Base-by-base conservation (phyloP, 2,888 invertebrate species). In the Hermaeophaga mercurialis region DNA sequence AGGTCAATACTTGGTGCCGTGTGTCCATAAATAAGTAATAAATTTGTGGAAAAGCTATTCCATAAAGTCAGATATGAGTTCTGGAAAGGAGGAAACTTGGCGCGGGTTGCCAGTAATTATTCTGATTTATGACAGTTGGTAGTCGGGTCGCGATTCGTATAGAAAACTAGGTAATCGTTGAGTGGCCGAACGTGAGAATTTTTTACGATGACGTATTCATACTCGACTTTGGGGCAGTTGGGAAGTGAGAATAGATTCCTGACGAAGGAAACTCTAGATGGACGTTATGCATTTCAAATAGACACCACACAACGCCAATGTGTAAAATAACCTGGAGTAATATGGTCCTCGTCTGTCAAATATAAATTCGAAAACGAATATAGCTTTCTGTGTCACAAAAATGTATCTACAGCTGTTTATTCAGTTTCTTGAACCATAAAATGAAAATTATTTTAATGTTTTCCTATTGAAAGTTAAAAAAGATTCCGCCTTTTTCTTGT, bases 21-120 rank as follows among this genome's bases (percentile, higher is more conserved):
- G 22, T 53, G 54, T 54, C 34, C 56, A 56, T 56, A 56, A 56
- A 56, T 56, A 56, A 56, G 45, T 45, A 33, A 56, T 56, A 50
- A 56, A 49, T 56, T 45, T 43, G 36, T 28, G 28, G 31, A 56
- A 50, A 28, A 36, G 46, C 48, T 12, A 45, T 56, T 45, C 56
- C 49, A 49, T 56, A 36, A 38, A 44, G 56, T 11, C 56, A 38
- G 49, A 56, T 56, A 50, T 50, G 56, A 50, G 28, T 49, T 36
- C 39, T 18, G 44, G 56, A 50, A 56, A 50, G 52, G 47, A 34
- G 52, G 47, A 47, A 53, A 53, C 48, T 55, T 44, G 49, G 49
- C 55, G 26, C 43, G 55, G 28, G 34, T 49, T 19, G 26, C 47
- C 44, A 24, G 57, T 53, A 53, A 57, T 57, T 57, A 57, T 47